Percentiles rank a stretch among this genome's conserved stretches.
These are phyloP conservation scores for Bemisia tabaci DNA, from an alignment of 1,140 invertebrate species.

Conservation along the genomic window DNA sequence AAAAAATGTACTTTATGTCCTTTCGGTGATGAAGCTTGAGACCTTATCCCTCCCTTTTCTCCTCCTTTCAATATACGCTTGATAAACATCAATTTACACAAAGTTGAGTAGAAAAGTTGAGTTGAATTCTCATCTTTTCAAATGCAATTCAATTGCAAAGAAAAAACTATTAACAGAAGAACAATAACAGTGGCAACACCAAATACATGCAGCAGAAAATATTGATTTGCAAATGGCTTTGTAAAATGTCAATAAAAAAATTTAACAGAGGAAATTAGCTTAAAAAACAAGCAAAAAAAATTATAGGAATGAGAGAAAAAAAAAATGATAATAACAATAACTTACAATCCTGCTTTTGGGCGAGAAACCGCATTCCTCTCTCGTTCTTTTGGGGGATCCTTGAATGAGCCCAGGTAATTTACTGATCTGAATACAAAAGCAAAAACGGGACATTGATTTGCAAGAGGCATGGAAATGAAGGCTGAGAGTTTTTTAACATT, in stretches of 20 bases:
- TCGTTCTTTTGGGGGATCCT: neutral
- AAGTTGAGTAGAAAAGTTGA: too few relatives aligned
- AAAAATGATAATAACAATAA: too few relatives aligned
- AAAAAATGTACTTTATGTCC: neutral
- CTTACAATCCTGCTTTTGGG: neutral
- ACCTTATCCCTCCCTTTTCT: too few relatives aligned
- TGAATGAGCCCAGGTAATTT: neutral
- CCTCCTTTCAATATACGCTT: too few relatives aligned
- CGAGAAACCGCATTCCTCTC: neutral
- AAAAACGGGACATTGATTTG: neutral
- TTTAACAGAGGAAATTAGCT: neutral
- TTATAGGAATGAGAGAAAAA: too few relatives aligned
- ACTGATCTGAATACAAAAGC: neutral
- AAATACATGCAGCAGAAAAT: neutral
- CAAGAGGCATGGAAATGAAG: neutral
- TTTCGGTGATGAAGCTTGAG: neutral
- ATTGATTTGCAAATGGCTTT: neutral
- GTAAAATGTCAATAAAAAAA: neutral
- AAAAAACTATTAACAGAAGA: neutral
- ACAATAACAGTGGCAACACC: neutral
- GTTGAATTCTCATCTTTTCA: neutral
- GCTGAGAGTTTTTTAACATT: neutral
- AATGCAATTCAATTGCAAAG: neutral
- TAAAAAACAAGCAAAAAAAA: too few relatives aligned
- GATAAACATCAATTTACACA: too few relatives aligned